phyloP scores from a whole-genome alignment of 1,140 invertebrate species.

The Diabrotica undecimpunctata region DNA sequence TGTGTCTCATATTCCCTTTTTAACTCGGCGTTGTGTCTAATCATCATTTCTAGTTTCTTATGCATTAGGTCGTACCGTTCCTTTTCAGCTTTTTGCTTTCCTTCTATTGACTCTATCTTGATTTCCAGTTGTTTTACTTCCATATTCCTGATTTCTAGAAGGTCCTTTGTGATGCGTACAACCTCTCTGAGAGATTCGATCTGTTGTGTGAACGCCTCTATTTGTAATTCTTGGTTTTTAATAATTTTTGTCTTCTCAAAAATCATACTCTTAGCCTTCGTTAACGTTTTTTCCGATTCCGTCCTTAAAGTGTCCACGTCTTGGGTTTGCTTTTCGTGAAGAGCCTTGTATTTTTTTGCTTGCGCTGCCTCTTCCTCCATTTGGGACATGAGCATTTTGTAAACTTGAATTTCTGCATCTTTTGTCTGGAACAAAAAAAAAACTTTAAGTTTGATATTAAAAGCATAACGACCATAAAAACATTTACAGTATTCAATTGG shows the following conservation, averaged over 20 bases:
- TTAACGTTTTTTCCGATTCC: conserved; percentile 53
- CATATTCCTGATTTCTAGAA: conserved; percentile 70
- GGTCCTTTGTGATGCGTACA: conserved; percentile 69
- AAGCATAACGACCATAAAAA: too few relatives aligned
- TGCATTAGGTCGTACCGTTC: conserved; percentile 64
- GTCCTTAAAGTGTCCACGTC: conserved; percentile 45
- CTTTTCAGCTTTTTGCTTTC: conserved; percentile 64
- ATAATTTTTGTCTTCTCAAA: conserved; percentile 67
- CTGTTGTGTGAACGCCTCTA: conserved; percentile 64
- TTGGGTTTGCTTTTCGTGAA: conserved; percentile 34
- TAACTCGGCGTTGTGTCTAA: conserved; percentile 64
- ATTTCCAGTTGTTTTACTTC: conserved; percentile 73
- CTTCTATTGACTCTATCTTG: conserved; percentile 66
- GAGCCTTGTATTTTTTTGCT: conserved; percentile 33
- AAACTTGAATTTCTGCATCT: conserved; percentile 35
- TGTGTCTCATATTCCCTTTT: conserved; percentile 73
- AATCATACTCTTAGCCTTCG: conserved; percentile 60
- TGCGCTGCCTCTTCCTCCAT: conserved; percentile 38
- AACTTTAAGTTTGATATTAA: too few relatives aligned
- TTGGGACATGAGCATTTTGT: conserved; percentile 32
- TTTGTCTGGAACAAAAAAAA: conserved; percentile 25
- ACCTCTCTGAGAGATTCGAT: conserved; percentile 73
- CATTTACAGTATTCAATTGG: too few relatives aligned
- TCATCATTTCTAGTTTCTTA: conserved; percentile 64
- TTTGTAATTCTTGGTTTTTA: conserved; percentile 71